A percentile compares a stretch with the other conserved stretches of the same genome.
These are phyloP conservation scores for Drosophila kanapiae DNA, from an alignment of 1,140 invertebrate species.

Conservation along the genomic window DNA sequence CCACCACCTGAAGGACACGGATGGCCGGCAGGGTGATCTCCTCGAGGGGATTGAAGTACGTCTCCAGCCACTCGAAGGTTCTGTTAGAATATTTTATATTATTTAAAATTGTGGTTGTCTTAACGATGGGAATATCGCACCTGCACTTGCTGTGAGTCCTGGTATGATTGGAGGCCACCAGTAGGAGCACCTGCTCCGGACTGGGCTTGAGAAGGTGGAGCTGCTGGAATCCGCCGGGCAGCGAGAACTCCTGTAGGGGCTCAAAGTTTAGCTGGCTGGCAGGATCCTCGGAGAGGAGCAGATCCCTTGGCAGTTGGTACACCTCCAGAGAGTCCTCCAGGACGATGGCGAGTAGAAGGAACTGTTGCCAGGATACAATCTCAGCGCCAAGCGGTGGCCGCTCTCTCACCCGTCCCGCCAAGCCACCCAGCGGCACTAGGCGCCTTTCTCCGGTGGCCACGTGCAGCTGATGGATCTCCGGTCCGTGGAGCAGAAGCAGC, in stretches of 20 bases:
- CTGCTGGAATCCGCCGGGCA: slow-evolving; percentile 55
- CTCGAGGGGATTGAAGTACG: slow-evolving; percentile 75
- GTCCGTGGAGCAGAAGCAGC: slow-evolving; percentile 68
- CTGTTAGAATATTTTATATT: slow-evolving; percentile 12
- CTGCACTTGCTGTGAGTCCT: slow-evolving; percentile 52
- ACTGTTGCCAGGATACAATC: slow-evolving; percentile 64
- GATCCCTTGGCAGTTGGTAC: slow-evolving; percentile 60
- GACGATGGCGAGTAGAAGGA: slow-evolving; percentile 63
- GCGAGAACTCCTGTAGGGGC: slow-evolving; percentile 71
- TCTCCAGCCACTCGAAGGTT: slow-evolving; percentile 76
- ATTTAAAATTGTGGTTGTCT: background rate
- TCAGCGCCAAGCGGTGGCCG: slow-evolving; percentile 40
- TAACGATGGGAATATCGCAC: slow-evolving; percentile 7
- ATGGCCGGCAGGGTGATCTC: slow-evolving; percentile 65
- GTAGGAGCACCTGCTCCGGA: slow-evolving; percentile 61
- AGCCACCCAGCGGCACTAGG: slow-evolving; percentile 55
- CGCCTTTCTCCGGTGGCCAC: slow-evolving; percentile 56
- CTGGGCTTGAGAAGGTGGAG: slow-evolving; percentile 59
- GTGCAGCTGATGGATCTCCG: slow-evolving; percentile 65
- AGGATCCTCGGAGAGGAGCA: slow-evolving; percentile 34
- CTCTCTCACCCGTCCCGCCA: slow-evolving; percentile 44
- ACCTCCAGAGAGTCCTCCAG: slow-evolving; percentile 65
- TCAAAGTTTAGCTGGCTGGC: slow-evolving; percentile 38
- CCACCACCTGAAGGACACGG: slow-evolving; percentile 60
- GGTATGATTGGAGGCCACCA: slow-evolving; percentile 59